Base-by-base conservation (phyloP, 2,113 vertebrate species). In the Strigops habroptila region DNA sequence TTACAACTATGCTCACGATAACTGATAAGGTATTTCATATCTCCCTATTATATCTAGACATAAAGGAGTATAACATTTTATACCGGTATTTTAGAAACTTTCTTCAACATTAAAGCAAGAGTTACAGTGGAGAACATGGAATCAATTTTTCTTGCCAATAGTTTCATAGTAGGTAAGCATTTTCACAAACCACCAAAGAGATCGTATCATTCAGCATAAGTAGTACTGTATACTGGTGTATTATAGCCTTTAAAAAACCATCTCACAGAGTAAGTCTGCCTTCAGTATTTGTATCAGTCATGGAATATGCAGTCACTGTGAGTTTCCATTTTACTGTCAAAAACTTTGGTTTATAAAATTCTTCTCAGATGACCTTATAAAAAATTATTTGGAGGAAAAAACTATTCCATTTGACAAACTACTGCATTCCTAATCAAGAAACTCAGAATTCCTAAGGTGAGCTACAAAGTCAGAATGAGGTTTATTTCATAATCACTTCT, bases 1-100 rank as follows among this genome's bases (percentile, higher is more conserved):
- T 4, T 57, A 16, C 35, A 74, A 14, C 11, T 62, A 18, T 0
- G 0, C 10, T 77, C 17, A 39, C 6, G 48, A 12, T 31, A 5
- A 35, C 57, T 51, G 73, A 53, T 24, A 19, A 90, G 12, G 14
- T 55, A 74, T 53, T 63, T 75, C 37, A 70, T 41, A 60, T 5
- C 33, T 83, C 70, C 23, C 12, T 62, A 44, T 44, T 63, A 33
- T 14, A 82, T 17, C 18, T 35, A 74, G 7, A 60, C 10, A 73
- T 7, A 64, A 39, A 62, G 46, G 4, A 67, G 27, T 48, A 31
- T 31, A 44, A 23, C 63, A 67, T 75, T 76, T 73, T n/a, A 76
- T 48, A 62, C 4, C 13, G 4, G 3, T 30, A 51, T 52, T 93
- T 76, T 41, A 62, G 41, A 27, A 57, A 73, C 59, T 52, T 57